phyloP scores from a whole-genome alignment of 2,888 invertebrate species.

The Parapristionchus giblindavisi region DNA sequence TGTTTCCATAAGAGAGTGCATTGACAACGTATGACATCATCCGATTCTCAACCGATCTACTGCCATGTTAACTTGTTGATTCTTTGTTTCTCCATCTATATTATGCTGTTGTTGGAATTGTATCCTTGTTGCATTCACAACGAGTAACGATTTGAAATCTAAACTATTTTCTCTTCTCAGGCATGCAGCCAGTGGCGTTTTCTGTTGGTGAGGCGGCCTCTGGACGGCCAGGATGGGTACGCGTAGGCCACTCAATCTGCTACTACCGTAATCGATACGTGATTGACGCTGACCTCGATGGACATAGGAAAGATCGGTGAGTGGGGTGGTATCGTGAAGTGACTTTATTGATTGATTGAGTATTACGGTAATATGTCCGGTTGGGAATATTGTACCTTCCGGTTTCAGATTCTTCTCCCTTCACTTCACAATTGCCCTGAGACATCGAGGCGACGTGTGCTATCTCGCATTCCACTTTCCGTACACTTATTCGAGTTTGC shows the following conservation, averaged over 20 bases:
- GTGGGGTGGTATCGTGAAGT: background rate
- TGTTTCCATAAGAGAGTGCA: too few species aligned
- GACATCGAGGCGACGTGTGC: constrained; percentile 81
- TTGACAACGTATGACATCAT: too few species aligned
- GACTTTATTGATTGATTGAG: too few species aligned
- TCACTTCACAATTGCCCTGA: constrained; percentile 82
- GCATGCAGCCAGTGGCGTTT: constrained; percentile 87
- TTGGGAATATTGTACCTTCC: too few species aligned
- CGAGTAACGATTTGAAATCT: too few species aligned
- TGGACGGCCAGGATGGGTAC: constrained; percentile 76
- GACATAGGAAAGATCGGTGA: constrained; percentile 36
- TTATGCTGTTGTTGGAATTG: too few species aligned
- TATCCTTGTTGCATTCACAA: too few species aligned
- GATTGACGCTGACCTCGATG: constrained; percentile 38
- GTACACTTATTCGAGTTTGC: constrained; percentile 82
- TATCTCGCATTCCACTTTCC: constrained; percentile 89
- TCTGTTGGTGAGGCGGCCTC: constrained; percentile 80
- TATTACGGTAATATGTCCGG: too few species aligned
- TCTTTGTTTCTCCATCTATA: too few species aligned
- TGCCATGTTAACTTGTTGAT: too few species aligned
- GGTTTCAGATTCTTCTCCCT: constrained; percentile 78
- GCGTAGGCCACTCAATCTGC: constrained; percentile 82
- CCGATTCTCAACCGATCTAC: too few species aligned
- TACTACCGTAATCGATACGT: constrained; percentile 80
- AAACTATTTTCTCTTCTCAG: constrained; percentile 70